Percentiles rank a stretch among this genome's conserved stretches.
Conservation (phyloP, 2,888 invertebrate genomes). For the Laspeyria flexula region DNA sequence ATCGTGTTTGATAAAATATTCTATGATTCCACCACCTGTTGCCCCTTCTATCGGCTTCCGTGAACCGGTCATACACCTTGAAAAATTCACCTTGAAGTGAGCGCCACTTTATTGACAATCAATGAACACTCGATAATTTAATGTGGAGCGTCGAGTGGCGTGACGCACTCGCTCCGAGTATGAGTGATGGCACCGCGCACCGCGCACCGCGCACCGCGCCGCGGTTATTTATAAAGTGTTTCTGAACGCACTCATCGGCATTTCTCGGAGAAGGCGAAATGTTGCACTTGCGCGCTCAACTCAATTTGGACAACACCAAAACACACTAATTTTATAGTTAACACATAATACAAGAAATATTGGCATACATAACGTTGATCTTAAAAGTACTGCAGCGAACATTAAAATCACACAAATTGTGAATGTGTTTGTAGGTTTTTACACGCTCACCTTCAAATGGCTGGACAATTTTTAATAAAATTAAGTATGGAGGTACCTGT, state of each 20-base stretch:
- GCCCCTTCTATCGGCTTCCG: conserved; percentile 32
- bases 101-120: conserved; percentile 9
- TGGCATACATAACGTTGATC: too few relatives aligned
- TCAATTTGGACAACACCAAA: too few relatives aligned
- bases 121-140: conserved; percentile 3
- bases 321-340: too few relatives aligned
- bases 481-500: too few relatives aligned
- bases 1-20: conserved; percentile 16
- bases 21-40: conserved; percentile 44
- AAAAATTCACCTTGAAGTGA: not conserved
- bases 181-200: conserved; percentile 5
- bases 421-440: too few relatives aligned
- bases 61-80: conserved; percentile 35
- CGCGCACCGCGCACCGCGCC: not conserved
- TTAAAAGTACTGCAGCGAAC: too few relatives aligned
- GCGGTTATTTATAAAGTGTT: conserved; percentile 13
- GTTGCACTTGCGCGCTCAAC: not conserved
- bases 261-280: conserved; percentile 9
- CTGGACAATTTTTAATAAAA: too few relatives aligned
- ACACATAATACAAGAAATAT: too few relatives aligned
- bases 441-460: too few relatives aligned
- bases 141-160: not conserved
- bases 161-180: conserved; percentile 3
- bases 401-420: too few relatives aligned
- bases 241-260: too few relatives aligned